Percentiles rank a stretch among this genome's conserved stretches.
phyloP scores from a whole-genome alignment of 2,113 vertebrate genomes.

The Turdus rufiventris region DNA sequence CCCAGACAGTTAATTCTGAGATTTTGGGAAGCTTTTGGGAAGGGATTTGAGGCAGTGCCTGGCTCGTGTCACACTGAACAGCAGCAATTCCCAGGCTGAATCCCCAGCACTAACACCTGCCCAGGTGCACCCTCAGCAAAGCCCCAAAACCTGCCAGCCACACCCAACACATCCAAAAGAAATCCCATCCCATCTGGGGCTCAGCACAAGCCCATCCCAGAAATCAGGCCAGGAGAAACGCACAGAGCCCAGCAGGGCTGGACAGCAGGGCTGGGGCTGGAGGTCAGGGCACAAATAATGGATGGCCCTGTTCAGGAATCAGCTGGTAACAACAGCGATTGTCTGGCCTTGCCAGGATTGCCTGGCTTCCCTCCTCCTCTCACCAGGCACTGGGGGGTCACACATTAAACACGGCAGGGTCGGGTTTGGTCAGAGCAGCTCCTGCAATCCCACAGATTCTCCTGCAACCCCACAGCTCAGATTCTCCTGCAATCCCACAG shows the following conservation, averaged over 20 bases:
- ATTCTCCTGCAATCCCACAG: background rate
- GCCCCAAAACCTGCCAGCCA: background rate
- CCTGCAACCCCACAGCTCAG: background rate
- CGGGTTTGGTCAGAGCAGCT: background rate
- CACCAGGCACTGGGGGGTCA: background rate
- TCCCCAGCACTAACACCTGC: background rate
- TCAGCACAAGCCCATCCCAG: background rate
- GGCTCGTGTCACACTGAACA: too few species aligned
- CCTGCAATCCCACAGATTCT: too few species aligned
- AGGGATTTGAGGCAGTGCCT: background rate
- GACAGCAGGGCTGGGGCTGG: background rate
- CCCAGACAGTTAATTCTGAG: background rate
- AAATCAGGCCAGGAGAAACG: background rate
- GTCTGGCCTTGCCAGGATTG: background rate
- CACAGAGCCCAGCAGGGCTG: background rate
- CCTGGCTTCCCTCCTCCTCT: background rate
- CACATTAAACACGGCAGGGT: fast-evolving
- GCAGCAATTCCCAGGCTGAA: background rate
- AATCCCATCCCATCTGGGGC: background rate
- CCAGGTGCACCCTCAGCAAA: background rate
- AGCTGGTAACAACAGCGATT: background rate
- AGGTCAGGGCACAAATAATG: too few species aligned
- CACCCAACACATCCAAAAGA: background rate
- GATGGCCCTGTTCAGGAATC: too few species aligned
- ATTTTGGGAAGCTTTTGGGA: background rate